Conservation (phyloP, 2,113 vertebrate species). For the Plecturocebus donacophilus region DNA sequence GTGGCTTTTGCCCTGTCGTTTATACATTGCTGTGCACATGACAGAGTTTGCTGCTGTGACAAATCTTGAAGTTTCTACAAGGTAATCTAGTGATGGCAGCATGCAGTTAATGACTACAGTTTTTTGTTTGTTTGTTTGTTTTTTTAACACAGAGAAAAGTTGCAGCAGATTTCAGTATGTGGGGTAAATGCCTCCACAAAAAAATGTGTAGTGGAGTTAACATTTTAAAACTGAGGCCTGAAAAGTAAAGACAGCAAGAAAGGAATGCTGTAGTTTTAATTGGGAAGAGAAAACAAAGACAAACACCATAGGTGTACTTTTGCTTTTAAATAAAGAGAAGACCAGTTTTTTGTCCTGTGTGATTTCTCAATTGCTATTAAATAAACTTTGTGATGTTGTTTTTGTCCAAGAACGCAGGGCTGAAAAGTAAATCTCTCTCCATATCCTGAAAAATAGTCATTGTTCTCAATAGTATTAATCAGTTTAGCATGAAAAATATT, state of each 20-base stretch:
- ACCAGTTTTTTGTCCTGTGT: not conserved
- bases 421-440: not conserved
- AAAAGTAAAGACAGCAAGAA: not conserved
- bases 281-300: not conserved
- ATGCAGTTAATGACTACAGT: not conserved
- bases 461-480: not conserved
- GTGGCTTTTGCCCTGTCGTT: conserved; percentile 35
- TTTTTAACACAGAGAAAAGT: not conserved
- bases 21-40: not conserved
- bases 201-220: not conserved
- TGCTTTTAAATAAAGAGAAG: not conserved
- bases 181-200: not conserved
- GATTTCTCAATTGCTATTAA: not conserved
- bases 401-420: not conserved
- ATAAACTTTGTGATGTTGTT: not conserved
- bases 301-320: not conserved
- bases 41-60: not conserved
- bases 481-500: not conserved
- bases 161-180: not conserved
- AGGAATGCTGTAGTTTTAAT: not conserved
- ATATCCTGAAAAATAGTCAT: not conserved
- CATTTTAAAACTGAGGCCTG: not conserved
- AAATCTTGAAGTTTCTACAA: conserved; percentile 68
- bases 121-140: not conserved
- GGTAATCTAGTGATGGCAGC: conserved; percentile 37